These are phyloP conservation scores for Scaptomyza pallida DNA, from an alignment of 1,140 invertebrate genomes.

Conservation along the genomic window DNA sequence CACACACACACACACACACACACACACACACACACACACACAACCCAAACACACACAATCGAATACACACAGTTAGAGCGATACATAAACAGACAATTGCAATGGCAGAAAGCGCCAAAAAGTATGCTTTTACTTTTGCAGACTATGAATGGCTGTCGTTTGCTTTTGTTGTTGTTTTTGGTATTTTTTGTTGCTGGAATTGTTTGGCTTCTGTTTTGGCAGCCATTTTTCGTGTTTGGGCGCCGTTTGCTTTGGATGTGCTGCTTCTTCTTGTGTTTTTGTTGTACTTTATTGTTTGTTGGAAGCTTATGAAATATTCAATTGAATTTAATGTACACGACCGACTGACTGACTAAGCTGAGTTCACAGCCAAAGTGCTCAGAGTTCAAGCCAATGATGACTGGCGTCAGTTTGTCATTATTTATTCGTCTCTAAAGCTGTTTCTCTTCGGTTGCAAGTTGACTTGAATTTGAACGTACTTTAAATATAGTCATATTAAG, in stretches of 20 bases:
- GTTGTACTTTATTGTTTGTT: constrained; percentile 57
- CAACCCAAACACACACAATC: not conserved
- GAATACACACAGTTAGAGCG: not conserved
- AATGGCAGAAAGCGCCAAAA: constrained; percentile 45
- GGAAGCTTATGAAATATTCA: constrained; percentile 69
- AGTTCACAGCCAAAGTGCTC: constrained; percentile 46
- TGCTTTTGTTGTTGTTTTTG: constrained; percentile 13
- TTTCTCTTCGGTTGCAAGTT: no score
- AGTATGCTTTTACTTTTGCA: constrained; percentile 56
- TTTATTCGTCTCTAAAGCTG: constrained; percentile 9
- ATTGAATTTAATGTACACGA: constrained; percentile 69
- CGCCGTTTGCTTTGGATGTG: constrained; percentile 35
- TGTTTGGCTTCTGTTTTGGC: constrained; percentile 46
- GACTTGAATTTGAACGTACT: no score
- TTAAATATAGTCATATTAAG: no score
- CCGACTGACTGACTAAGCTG: constrained; percentile 63
- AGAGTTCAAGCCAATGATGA: constrained; percentile 39
- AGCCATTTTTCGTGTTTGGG: constrained; percentile 51
- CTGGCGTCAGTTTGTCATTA: constrained; percentile 23
- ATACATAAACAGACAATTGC: constrained; percentile 37
- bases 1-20: constrained; percentile 17
- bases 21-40: constrained; percentile 13
- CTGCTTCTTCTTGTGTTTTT: constrained; percentile 26
- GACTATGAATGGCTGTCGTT: constrained; percentile 32
- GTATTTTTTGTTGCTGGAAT: constrained; percentile 3